These are phyloP conservation scores for Machaerirhynchus nigripectus DNA, from an alignment of 2,113 vertebrate genomes.

Conservation along the genomic window DNA sequence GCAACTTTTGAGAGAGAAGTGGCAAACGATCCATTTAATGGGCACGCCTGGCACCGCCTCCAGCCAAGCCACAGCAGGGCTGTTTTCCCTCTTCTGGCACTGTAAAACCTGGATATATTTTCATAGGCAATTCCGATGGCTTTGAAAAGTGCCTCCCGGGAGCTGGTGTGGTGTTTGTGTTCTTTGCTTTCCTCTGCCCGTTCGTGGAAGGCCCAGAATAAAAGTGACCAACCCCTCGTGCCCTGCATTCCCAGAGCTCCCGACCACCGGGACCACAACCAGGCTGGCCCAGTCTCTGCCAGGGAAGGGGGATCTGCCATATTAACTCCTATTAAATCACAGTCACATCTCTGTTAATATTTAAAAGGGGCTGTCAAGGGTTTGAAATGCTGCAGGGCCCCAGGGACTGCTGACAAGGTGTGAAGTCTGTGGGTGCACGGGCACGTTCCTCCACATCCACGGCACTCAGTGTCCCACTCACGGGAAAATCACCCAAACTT, in stretches of 20 bases:
- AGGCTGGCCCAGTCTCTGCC: background rate
- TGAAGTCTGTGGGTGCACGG: rapidly evolving
- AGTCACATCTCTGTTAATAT: background rate
- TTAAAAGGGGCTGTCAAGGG: background rate
- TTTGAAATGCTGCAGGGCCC: background rate
- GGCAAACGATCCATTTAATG: background rate
- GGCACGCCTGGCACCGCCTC: background rate
- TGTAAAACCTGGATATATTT: background rate
- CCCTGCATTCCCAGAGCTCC: background rate
- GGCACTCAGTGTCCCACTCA: background rate
- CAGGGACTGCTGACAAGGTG: background rate
- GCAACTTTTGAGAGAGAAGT: background rate
- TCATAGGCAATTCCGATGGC: background rate
- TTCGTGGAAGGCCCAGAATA: background rate
- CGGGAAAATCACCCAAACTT: background rate
- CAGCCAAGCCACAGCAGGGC: background rate
- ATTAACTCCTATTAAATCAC: background rate
- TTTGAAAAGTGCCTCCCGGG: background rate
- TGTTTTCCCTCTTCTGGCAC: background rate
- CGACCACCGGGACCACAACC: background rate
- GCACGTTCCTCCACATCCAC: rapidly evolving
- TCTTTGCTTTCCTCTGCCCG: background rate
- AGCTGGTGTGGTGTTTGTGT: background rate
- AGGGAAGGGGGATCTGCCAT: background rate
- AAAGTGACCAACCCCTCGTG: background rate